Conservation (phyloP, 2,113 vertebrate species). For the Myrmecophaga tridactyla region DNA sequence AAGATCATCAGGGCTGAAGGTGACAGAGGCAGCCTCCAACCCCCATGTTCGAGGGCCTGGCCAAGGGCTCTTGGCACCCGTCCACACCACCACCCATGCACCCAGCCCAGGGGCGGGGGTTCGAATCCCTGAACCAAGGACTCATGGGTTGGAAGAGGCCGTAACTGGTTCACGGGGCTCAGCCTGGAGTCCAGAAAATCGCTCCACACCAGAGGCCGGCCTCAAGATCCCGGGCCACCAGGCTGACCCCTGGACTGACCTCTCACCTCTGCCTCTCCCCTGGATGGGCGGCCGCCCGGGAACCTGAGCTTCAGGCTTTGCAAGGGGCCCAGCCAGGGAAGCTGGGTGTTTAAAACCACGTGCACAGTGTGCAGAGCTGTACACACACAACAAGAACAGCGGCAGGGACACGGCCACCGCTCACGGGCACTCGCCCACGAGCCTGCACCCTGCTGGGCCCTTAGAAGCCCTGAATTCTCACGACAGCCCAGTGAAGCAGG, state of each 20-base stretch:
- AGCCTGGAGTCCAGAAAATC: neutral
- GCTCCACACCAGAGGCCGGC: neutral
- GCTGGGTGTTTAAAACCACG: neutral
- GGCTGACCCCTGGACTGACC: neutral
- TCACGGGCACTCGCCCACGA: rapidly evolving
- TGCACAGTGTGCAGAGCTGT: rapidly evolving
- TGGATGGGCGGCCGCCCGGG: neutral
- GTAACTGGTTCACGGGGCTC: neutral
- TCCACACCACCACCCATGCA: neutral
- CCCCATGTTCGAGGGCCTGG: neutral
- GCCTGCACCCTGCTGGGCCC: neutral
- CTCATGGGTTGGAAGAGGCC: neutral
- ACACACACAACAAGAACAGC: rapidly evolving
- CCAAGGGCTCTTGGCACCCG: neutral
- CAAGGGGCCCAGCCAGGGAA: neutral
- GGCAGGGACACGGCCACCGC: rapidly evolving
- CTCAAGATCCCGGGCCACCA: neutral
- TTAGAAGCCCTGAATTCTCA: neutral
- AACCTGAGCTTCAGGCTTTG: neutral
- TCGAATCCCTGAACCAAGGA: neutral
- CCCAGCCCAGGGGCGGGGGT: neutral
- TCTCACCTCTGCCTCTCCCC: neutral
- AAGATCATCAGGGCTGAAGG: neutral
- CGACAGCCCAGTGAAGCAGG: neutral
- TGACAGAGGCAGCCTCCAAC: neutral